Conservation (phyloP, 2,113 vertebrate genomes). For the Pseudorasbora parva region DNA sequence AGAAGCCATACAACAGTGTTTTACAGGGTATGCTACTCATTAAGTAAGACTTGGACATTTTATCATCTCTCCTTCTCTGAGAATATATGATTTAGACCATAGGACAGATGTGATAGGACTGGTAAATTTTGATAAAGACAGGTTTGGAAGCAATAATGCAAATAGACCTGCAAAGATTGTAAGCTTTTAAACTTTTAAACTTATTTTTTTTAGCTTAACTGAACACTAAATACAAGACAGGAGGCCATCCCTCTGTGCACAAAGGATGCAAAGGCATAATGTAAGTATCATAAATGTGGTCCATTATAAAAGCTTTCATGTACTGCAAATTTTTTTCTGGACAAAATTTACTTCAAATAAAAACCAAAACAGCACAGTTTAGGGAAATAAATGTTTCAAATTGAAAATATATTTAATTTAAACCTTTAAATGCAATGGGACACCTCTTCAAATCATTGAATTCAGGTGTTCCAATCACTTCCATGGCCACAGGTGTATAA, state of each 20-base stretch:
- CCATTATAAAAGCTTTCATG: background rate
- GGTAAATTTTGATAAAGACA: background rate
- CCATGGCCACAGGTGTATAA: too few relatives aligned
- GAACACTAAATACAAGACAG: background rate
- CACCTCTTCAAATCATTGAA: too few relatives aligned
- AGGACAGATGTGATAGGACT: background rate
- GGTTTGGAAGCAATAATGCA: background rate
- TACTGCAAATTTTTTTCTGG: background rate
- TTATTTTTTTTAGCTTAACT: background rate
- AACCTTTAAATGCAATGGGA: background rate
- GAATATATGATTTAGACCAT: background rate
- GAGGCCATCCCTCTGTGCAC: too few relatives aligned
- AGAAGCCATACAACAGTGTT: background rate
- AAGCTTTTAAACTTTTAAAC: too few relatives aligned
- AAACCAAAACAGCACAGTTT: background rate
- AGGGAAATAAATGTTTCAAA: too few relatives aligned
- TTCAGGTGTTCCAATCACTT: too few relatives aligned
- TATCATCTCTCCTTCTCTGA: background rate
- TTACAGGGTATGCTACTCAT: background rate
- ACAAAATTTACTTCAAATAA: background rate
- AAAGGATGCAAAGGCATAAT: background rate
- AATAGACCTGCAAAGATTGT: background rate
- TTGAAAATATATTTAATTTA: background rate
- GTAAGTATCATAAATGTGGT: background rate
- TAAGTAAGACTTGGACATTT: background rate